Evolutionary conservation across 2,113 vertebrate species (phyloP), one percentile per base, ranked within the genome.

Genomic region (Serinus canaria): DNA sequence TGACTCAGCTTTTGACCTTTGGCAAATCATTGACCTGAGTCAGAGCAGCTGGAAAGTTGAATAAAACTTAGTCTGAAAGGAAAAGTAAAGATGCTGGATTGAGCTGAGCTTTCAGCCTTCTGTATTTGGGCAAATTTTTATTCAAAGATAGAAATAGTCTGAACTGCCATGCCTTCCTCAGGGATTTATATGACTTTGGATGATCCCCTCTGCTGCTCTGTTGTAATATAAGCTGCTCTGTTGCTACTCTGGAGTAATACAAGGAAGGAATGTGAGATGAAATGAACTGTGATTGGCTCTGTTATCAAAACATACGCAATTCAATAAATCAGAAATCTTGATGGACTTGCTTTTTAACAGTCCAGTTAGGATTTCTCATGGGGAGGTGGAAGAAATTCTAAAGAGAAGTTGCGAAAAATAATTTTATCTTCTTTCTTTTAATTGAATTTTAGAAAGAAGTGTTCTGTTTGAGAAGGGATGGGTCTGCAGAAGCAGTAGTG

Each of bases 1-100:
- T 95, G 92, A 95, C 82, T 95, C 83, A 96, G 91, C 85, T 91
- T 92, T 83, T 96, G 96, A 96, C 93, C 92, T 93, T 93, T 95
- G 80, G 91, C 85, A 87, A 96, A 62, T 90, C 79, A 78, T 17
- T 93, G 94, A 95, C 94, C 92, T 90, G 83, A 96, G 83, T 92
- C 73, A 89, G 73, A 91, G 86, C 87, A 97, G 89, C 91, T 97
- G 96, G 87, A 94, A 91, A 93, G 39, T 74, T 79, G 76, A 90
- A 84, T 58, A 87, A 83, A 91, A 89, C 50, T 77, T 83, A 85
- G 30, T 83, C 58, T 89, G 80, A 53, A 86, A 94, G 66, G 46
- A 91, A 86, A 62, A 84, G 55, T 77, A 91, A 83, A 91, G 91
- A 79, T 73, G 25, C 63, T 87, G 60, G 30, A 28, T 33, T 73